Evolutionary conservation across 1,140 invertebrate genomes (phyloP).

Genomic region (Teleopsis dalmanni): DNA sequence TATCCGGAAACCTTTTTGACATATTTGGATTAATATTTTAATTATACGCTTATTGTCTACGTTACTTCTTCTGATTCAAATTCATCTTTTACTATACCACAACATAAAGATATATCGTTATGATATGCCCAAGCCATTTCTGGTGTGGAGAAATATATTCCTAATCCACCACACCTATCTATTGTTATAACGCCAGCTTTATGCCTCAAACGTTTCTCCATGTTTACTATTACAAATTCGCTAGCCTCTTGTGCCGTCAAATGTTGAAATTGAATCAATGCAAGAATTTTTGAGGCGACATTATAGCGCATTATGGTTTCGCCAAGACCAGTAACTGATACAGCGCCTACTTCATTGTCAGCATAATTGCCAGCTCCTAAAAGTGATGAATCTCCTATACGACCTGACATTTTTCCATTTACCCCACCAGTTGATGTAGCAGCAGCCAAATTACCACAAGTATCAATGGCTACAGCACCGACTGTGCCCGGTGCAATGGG

Average conservation of each 20-base stretch:
- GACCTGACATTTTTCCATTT: constrained; percentile 69
- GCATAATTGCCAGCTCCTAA: constrained; percentile 66
- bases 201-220: constrained; percentile 57
- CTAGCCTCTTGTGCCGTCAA: constrained; percentile 10
- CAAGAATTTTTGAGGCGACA: constrained; percentile 14
- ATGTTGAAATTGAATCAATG: constrained; percentile 8
- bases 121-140: constrained; percentile 70
- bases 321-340: constrained; percentile 64
- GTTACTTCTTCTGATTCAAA: no score
- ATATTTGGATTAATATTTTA: no score
- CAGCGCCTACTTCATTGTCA: constrained; percentile 60
- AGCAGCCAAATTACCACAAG: constrained; percentile 53
- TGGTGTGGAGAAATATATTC: constrained; percentile 57
- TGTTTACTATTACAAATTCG: constrained; percentile 26
- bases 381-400: constrained; percentile 72
- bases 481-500: constrained; percentile 57
- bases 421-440: constrained; percentile 81
- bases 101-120: no score
- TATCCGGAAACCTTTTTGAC: no score
- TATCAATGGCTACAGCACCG: constrained; percentile 73
- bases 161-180: constrained; percentile 57
- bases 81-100: no score
- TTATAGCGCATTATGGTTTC: constrained; percentile 34
- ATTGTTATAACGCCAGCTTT: constrained; percentile 65
- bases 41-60: no score